Conservation (phyloP, 2,113 vertebrate species). For the Coregonus clupeaformis region DNA sequence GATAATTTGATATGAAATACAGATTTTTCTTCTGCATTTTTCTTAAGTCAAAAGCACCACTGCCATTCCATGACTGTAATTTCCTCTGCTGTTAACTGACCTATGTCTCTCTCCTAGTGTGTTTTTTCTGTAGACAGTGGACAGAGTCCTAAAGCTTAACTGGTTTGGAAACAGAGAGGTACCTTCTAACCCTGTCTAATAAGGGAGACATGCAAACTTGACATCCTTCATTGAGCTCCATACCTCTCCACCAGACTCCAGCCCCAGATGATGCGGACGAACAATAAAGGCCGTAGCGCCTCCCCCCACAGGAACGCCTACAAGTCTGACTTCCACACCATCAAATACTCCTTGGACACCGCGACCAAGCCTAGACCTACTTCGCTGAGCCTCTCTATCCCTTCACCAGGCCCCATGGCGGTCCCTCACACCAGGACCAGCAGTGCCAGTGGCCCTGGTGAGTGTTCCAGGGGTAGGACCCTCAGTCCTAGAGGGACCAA, state of each 20-base stretch:
- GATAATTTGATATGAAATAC: too few relatives aligned
- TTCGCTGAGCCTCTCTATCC: conserved; percentile 34
- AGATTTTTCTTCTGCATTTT: too few relatives aligned
- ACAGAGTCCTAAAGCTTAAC: too few relatives aligned
- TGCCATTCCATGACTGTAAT: too few relatives aligned
- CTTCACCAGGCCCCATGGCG: conserved; percentile 41
- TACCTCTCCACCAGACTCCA: conserved; percentile 3
- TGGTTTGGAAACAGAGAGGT: too few relatives aligned
- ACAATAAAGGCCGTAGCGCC: conserved; percentile 85
- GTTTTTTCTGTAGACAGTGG: too few relatives aligned
- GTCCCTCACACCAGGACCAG: conserved; percentile 21
- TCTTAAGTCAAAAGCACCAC: too few relatives aligned
- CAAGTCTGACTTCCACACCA: conserved; percentile 87
- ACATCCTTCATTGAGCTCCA: too few relatives aligned
- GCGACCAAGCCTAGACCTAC: conserved; percentile 59
- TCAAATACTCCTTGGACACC: conserved; percentile 87
- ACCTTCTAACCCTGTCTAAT: too few relatives aligned
- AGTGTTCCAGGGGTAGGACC: conserved; percentile 73
- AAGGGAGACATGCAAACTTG: too few relatives aligned
- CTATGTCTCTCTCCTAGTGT: too few relatives aligned
- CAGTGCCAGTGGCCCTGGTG: conserved; percentile 35
- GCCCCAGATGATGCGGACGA: conserved; percentile 84
- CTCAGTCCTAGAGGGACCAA: conserved; percentile 81
- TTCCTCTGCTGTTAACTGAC: too few relatives aligned
- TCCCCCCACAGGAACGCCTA: conserved; percentile 90